These are phyloP conservation scores for Araneus ventricosus DNA, from an alignment of 1,140 invertebrate species.

Conservation along the genomic window DNA sequence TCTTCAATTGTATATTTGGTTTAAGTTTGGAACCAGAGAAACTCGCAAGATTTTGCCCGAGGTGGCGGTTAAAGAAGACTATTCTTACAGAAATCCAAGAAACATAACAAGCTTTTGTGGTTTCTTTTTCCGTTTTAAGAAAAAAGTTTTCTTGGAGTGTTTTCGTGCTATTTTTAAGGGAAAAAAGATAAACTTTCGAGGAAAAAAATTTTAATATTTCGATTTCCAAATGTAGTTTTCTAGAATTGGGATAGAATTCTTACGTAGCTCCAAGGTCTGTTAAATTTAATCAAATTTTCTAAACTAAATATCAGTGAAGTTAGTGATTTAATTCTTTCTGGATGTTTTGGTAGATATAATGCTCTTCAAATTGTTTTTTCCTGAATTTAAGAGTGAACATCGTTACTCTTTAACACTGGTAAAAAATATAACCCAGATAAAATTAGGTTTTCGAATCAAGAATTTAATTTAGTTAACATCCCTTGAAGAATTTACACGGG, in stretches of 20 bases:
- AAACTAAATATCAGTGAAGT: no score
- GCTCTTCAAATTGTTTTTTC: no score
- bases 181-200: neutral
- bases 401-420: no score
- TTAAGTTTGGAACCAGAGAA: neutral
- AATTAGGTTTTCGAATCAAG: no score
- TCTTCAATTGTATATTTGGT: neutral
- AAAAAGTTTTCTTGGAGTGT: neutral
- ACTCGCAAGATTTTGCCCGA: neutral
- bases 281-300: neutral
- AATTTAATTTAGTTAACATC: no score
- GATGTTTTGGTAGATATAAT: no score
- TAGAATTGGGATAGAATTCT: neutral
- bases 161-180: neutral
- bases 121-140: neutral
- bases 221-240: neutral
- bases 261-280: neutral
- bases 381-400: no score
- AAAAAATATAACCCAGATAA: no score
- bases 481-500: no score
- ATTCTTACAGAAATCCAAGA: neutral
- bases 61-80: neutral
- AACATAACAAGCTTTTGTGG: neutral
- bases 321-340: no score
- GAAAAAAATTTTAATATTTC: neutral